Base-by-base conservation (phyloP, 1,140 invertebrate genomes). In the Drosophila grimshawi region DNA sequence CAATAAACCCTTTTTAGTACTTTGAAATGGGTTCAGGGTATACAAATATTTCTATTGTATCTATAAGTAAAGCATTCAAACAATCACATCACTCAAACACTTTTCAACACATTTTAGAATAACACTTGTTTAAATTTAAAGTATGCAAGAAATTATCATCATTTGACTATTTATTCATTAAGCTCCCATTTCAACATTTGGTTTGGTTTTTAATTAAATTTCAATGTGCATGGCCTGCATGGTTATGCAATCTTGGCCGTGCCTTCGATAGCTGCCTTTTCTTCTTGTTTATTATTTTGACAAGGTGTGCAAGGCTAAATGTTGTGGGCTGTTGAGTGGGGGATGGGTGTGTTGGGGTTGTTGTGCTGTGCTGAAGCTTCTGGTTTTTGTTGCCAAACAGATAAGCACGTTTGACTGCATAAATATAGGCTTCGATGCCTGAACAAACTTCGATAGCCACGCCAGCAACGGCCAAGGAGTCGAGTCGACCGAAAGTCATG, bases 331-430 rank as follows among this genome's bases (percentile, higher is more conserved):
- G n/a, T 52, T 27, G 46, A 30, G 10, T 52, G 30, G 19, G 45
- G 45, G 19, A 19, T 19, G 1, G 19, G 19, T 19, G 19, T 19
- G 19, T 19, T 19, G 11, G 19, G 2, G 10, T 5, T 48, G 45
- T 48, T 48, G 5, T 48, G 43, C 19, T 45, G 29, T 59, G 29
- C 45, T 48, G 39, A 30, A 33, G 48, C 32, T 35, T 27, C 57
- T 46, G 57, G 51, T 35, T 51, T 51, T 32, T 33, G 37, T 29
- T 33, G 57, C 27, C 59, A 10, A 33, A 11, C 57, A 43, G 80
- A 83, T 83, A 85, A 85, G 85, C 80, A 83, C 77, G 81, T 76
- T 83, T 76, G 60, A 77, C 65, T 85, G 81, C 81, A 85, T 85
- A 85, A 86, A 85, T 85, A 78, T 86, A 74, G 65, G 57, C 52